These are phyloP conservation scores for Illadopsis cleaveri DNA, from an alignment of 2,113 vertebrate species.

Conservation along the genomic window DNA sequence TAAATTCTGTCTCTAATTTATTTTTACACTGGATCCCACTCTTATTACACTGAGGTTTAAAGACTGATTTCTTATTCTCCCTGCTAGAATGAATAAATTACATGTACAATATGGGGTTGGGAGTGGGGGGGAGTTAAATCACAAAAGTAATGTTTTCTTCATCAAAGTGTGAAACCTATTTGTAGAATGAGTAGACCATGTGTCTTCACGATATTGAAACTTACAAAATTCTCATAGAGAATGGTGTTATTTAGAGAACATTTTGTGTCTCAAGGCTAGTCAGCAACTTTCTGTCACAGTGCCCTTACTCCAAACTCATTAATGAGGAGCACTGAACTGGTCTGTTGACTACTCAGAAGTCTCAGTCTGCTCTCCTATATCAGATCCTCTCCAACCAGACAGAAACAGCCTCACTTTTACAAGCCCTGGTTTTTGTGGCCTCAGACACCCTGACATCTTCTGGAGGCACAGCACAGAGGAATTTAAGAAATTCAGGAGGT, in stretches of 20 bases:
- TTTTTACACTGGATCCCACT: constrained; percentile 67
- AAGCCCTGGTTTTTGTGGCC: background rate
- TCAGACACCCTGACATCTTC: background rate
- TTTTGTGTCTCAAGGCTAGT: background rate
- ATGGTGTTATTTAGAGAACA: background rate
- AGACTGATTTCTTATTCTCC: constrained; percentile 58
- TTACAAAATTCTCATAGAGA: background rate
- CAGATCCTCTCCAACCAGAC: background rate
- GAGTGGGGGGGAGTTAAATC: background rate
- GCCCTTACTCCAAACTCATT: background rate
- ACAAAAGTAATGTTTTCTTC: constrained; percentile 19
- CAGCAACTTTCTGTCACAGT: background rate
- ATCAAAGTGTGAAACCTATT: constrained; percentile 28
- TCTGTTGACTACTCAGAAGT: background rate
- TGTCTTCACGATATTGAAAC: background rate
- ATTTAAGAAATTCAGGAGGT: background rate
- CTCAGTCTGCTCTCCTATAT: background rate
- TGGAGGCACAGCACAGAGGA: background rate
- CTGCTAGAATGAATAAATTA: constrained; percentile 52
- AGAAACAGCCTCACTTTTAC: background rate
- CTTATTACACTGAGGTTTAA: constrained; percentile 54
- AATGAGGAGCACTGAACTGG: background rate
- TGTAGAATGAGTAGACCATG: background rate
- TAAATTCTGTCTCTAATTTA: constrained; percentile 71
- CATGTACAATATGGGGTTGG: background rate